phyloP scores from a whole-genome alignment of 64 coral and sea anemone species.

The Actinia equina region DNA sequence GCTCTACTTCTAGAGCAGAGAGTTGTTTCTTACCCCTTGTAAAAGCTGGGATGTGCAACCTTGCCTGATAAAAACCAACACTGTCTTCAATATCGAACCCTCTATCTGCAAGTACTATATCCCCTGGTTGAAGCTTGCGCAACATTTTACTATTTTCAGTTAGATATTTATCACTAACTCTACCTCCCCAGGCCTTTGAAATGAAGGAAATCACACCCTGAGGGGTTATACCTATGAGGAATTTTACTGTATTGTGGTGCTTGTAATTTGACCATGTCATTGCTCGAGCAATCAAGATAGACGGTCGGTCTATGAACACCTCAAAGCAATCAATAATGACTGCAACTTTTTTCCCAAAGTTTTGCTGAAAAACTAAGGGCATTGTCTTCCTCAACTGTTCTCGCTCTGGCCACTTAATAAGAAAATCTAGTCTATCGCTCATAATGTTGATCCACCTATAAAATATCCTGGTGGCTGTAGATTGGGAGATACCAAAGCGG shows the following conservation, averaged over 20 bases:
- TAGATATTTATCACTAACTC: slow-evolving; percentile 36
- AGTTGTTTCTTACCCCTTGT: slow-evolving; percentile 41
- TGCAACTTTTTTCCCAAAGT: neutral
- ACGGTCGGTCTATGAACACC: slow-evolving; percentile 20
- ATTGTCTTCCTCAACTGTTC: too few species aligned
- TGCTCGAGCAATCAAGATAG: slow-evolving; percentile 10
- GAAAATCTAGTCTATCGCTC: too few species aligned
- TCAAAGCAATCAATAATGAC: slow-evolving; percentile 14
- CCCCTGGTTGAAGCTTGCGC: slow-evolving; percentile 26
- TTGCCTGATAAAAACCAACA: slow-evolving; percentile 41
- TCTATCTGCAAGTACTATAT: slow-evolving; percentile 33
- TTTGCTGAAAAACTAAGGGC: too few species aligned
- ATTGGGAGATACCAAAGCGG: too few species aligned
- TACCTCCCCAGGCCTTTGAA: slow-evolving; percentile 37
- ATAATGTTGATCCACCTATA: too few species aligned
- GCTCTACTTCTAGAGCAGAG: slow-evolving; percentile 25
- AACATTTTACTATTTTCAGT: slow-evolving; percentile 27
- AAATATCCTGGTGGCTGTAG: too few species aligned
- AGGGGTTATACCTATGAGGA: slow-evolving; percentile 30
- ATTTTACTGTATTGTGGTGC: slow-evolving; percentile 8
- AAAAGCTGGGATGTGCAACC: slow-evolving; percentile 29
- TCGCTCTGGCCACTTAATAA: too few species aligned
- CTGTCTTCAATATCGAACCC: slow-evolving; percentile 26
- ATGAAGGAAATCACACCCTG: slow-evolving; percentile 18
- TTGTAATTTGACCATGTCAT: slow-evolving; percentile 19